A percentile compares a stretch with the other conserved stretches of the same genome.
Conservation (phyloP, 2,113 vertebrate genomes). For the Stomatorhinus ivindoensis region DNA sequence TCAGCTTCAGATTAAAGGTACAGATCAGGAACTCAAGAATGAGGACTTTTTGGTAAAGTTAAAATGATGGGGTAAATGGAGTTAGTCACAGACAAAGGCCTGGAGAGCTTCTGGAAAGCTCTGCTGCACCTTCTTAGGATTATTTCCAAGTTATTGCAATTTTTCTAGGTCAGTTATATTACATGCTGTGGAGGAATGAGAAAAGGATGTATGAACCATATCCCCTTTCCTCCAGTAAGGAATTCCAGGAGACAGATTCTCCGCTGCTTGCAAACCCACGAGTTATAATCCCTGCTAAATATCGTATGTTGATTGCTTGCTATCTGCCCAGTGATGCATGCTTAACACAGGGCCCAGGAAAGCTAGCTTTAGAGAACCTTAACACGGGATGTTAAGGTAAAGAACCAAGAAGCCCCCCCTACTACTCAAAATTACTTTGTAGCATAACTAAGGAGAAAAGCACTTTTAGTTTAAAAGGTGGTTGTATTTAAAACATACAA, state of each 20-base stretch:
- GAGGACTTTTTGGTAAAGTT: not conserved
- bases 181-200: not conserved
- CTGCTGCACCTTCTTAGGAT: not conserved
- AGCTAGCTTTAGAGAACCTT: not conserved
- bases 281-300: not conserved
- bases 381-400: not conserved
- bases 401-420: not conserved
- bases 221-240: not conserved
- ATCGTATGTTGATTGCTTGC: not conserved
- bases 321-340: not conserved
- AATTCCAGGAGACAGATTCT: not conserved
- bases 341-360: not conserved
- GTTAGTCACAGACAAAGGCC: not conserved
- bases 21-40: not conserved
- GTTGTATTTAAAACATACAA: not conserved
- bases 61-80: not conserved
- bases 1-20: not conserved
- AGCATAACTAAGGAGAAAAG: not conserved
- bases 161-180: not conserved
- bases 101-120: not conserved
- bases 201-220: not conserved
- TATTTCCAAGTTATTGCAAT: not conserved
- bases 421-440: not conserved
- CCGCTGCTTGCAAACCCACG: not conserved
- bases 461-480: not conserved